These are phyloP conservation scores for Hyphantria cunea DNA, from an alignment of 1,140 invertebrate genomes.

Conservation along the genomic window DNA sequence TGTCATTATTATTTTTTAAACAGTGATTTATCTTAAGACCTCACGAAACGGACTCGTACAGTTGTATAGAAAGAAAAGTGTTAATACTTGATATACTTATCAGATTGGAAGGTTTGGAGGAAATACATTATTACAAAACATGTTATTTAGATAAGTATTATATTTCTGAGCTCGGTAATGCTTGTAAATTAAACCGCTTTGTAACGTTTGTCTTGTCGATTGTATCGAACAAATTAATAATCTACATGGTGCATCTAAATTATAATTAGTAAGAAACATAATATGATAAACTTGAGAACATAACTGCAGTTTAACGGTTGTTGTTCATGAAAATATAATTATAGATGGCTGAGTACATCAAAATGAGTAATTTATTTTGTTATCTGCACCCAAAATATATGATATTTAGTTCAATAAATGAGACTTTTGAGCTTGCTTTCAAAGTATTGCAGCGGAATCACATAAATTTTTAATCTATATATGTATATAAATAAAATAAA, in stretches of 20 bases:
- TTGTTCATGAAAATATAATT: conserved; percentile 1
- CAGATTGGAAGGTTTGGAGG: background rate
- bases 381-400: too few species aligned
- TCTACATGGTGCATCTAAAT: conserved; percentile 10
- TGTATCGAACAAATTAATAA: conserved; percentile 23
- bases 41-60: too few species aligned
- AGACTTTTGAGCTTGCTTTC: too few species aligned
- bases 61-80: background rate
- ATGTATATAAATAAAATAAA: too few species aligned
- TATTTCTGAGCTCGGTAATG: background rate
- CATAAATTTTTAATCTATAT: too few species aligned
- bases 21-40: too few species aligned
- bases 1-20: too few species aligned
- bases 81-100: background rate
- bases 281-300: conserved; percentile 8
- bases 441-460: too few species aligned
- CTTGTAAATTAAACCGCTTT: conserved; percentile 15
- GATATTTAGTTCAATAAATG: too few species aligned
- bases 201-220: conserved; percentile 5
- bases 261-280: conserved; percentile 19
- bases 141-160: background rate
- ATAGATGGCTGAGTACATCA: background rate
- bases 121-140: background rate
- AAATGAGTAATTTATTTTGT: too few species aligned
- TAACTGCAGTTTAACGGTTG: conserved; percentile 2